A percentile compares a stretch with the other conserved stretches of the same genome.
Conservation (phyloP, 1,140 invertebrate genomes). For the Brevipalpus yothersi region DNA sequence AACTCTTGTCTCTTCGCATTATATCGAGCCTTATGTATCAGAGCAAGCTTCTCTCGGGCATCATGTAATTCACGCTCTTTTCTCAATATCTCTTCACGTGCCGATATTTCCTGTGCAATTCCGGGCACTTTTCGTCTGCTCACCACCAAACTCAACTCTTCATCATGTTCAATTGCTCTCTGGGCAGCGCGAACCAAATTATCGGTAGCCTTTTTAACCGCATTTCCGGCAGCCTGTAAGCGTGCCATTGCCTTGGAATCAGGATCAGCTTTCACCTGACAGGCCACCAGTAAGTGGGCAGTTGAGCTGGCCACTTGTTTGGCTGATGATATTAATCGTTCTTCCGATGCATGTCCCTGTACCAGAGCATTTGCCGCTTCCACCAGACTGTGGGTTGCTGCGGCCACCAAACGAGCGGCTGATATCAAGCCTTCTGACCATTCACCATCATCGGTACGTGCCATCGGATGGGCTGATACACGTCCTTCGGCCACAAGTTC, state of each 20-base stretch:
- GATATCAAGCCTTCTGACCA: conserved; percentile 96
- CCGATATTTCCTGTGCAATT: conserved; percentile 74
- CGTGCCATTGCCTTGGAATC: conserved; percentile 73
- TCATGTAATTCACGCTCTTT: conserved; percentile 82
- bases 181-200: conserved; percentile 80
- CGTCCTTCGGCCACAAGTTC: conserved; percentile 61
- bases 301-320: conserved; percentile 90
- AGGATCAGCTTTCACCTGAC: conserved; percentile 92
- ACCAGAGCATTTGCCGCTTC: conserved; percentile 91
- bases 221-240: conserved; percentile 72
- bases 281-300: conserved; percentile 84
- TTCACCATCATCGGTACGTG: conserved; percentile 79
- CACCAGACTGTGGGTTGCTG: conserved; percentile 85
- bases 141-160: conserved; percentile 63
- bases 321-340: conserved; percentile 82
- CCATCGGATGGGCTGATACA: conserved; percentile 46
- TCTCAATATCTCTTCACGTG: conserved; percentile 35
- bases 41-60: conserved; percentile 52
- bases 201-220: conserved; percentile 90
- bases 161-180: conserved; percentile 67
- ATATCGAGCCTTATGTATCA: conserved; percentile 25
- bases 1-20: conserved; percentile 16
- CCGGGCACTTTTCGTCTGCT: conserved; percentile 45
- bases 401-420: conserved; percentile 78
- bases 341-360: conserved; percentile 81